Conservation (phyloP, 2,113 vertebrate genomes). For the Paracanthobrama guichenoti region DNA sequence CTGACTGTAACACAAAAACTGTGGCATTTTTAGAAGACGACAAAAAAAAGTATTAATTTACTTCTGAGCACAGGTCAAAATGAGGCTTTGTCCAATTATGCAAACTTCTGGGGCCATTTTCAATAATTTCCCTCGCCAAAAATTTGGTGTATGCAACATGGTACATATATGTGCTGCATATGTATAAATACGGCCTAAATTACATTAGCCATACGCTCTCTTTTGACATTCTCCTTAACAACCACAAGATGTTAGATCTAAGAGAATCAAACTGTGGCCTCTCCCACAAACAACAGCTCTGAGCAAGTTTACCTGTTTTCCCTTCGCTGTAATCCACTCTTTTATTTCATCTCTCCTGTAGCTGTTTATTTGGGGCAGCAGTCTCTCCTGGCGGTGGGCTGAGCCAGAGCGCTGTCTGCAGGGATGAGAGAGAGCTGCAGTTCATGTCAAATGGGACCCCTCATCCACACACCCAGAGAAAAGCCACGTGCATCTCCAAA, state of each 20-base stretch:
- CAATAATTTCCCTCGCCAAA: neutral
- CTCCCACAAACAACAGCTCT: conserved; percentile 60
- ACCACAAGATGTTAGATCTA: conserved; percentile 23
- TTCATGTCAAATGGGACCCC: conserved; percentile 59
- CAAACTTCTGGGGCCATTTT: neutral
- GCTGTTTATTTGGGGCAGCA: conserved; percentile 59
- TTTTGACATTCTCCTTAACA: conserved; percentile 6
- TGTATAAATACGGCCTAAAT: neutral
- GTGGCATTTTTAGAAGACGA: neutral
- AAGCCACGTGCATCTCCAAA: conserved; percentile 57
- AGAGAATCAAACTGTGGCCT: conserved; percentile 51
- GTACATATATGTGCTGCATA: neutral
- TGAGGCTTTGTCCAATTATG: neutral
- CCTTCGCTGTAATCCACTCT: conserved; percentile 51
- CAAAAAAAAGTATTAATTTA: neutral
- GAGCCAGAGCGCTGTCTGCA: conserved; percentile 40
- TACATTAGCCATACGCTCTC: neutral
- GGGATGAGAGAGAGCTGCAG: conserved; percentile 49
- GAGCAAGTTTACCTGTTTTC: conserved; percentile 60
- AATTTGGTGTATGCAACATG: neutral
- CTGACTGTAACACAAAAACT: neutral
- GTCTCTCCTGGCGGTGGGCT: conserved; percentile 44
- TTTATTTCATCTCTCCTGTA: conserved; percentile 56
- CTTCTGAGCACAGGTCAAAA: neutral
- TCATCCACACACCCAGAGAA: conserved; percentile 56